Percentiles rank a stretch among this genome's conserved stretches.
phyloP scores from a whole-genome alignment of 2,888 invertebrate genomes.

The Spilarctia lutea region DNA sequence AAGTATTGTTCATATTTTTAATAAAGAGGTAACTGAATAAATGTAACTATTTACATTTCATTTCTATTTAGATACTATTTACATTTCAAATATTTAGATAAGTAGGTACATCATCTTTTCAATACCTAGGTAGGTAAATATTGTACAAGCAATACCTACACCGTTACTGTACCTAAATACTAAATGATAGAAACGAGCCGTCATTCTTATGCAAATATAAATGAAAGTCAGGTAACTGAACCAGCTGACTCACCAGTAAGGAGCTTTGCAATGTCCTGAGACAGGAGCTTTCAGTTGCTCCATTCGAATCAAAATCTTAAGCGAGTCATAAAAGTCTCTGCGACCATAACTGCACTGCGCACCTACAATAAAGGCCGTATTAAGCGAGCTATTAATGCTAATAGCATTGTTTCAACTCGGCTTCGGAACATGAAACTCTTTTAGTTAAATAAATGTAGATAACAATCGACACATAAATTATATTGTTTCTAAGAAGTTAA shows the following conservation, averaged over 20 bases:
- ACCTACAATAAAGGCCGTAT: not conserved
- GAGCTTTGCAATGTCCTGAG: not conserved
- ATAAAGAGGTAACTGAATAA: too few relatives aligned
- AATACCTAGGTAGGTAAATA: too few relatives aligned
- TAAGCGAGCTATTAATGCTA: conserved; percentile 18
- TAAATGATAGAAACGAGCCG: too few relatives aligned
- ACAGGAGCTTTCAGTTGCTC: not conserved
- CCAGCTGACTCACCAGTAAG: not conserved
- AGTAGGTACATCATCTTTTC: too few relatives aligned
- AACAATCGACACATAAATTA: conserved; percentile 20
- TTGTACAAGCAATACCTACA: too few relatives aligned
- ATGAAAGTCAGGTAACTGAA: not conserved
- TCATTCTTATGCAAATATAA: too few relatives aligned
- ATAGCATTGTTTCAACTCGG: conserved; percentile 17
- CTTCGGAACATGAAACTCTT: conserved; percentile 18
- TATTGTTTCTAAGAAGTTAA: conserved; percentile 25
- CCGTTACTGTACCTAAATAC: too few relatives aligned
- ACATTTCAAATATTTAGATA: too few relatives aligned
- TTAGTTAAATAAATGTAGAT: conserved; percentile 19
- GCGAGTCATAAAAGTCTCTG: not conserved
- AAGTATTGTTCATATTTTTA: too few relatives aligned
- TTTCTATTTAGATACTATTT: too few relatives aligned
- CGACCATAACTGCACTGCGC: not conserved
- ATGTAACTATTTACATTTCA: too few relatives aligned
- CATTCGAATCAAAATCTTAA: not conserved